Evolutionary conservation across 2,113 vertebrate genomes (phyloP).

Genomic region (Lepus europaeus): DNA sequence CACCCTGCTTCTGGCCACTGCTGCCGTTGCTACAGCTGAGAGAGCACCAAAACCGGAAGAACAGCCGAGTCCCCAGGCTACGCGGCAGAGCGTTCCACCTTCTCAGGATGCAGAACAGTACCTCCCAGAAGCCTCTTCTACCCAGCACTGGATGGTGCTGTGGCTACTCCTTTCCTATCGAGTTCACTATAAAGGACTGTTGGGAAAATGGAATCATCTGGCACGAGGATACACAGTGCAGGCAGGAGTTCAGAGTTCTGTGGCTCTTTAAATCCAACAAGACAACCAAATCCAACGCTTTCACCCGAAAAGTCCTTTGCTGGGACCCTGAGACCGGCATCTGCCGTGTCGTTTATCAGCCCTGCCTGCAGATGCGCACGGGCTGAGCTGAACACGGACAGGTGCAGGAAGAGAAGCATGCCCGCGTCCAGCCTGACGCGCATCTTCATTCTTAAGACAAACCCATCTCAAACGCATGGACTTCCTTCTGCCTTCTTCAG

Average conservation of each 20-base stretch:
- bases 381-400: not conserved
- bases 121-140: not conserved
- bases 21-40: not conserved
- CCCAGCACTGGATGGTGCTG: not conserved
- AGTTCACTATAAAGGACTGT: not conserved
- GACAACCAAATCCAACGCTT: not conserved
- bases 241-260: not conserved
- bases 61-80: not conserved
- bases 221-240: not conserved
- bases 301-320: not conserved
- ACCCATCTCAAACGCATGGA: not conserved
- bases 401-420: not conserved
- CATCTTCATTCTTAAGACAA: not conserved
- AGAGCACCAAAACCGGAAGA: too few relatives aligned
- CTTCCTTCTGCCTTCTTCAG: not conserved
- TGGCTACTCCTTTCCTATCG: not conserved
- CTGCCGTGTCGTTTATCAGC: not conserved
- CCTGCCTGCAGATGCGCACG: not conserved
- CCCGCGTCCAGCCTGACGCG: not conserved
- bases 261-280: not conserved
- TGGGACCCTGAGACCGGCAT: not conserved
- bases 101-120: not conserved
- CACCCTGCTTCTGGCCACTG: fast-evolving
- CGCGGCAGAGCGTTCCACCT: not conserved
- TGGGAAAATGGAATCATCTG: not conserved